Evolutionary conservation across 1,140 invertebrate species (phyloP), one percentile per base, ranked within the genome.

Genomic region (Drosophila triauraria): DNA sequence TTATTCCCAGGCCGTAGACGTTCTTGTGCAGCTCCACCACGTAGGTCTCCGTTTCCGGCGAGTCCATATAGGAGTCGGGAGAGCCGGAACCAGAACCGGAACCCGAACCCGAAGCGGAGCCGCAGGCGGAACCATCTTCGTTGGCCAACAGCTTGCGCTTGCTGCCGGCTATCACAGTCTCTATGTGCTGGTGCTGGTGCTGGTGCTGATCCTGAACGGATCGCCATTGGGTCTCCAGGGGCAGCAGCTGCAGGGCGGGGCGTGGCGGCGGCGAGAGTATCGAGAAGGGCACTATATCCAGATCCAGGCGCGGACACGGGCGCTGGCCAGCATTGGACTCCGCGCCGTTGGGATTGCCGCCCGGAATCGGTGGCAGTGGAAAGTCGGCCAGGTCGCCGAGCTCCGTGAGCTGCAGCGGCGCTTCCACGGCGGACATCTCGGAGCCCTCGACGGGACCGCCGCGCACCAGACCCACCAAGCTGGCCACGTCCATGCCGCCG

Each of bases 1-100:
- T 95, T 40, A 96, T 95, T 25, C 95, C 95, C 74, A 96, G 92
- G 17, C 95, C 95, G 91, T 95, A 95, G 25, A 95, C 95, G 92
- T 95, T 95, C 82, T 95, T 95, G 78, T 93, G 94, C 57, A 96
- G 91, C 82, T 94, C 94, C 9, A 95, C 95, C 68, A 94, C 93
- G 71, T 95, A 94, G 23, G 94, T 93, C 91, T 95, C 95, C 48
- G 95, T 94, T 80, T 95, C 94, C 4, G 93, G 93, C 6, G 92
- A 92, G 44, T 93, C 91, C 10, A 92, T 80, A 65, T 88, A 93
- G 7, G 79, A 85, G 23, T 78, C 71, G 23, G 90, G 79, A 4
- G 87, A 81, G 10, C 72, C 67, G 27, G 92, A 85, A 23, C 63
- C 80, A 17, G 74, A 30, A 0, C 71, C 80, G 46, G 72, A 81